Conservation (phyloP, 2,888 invertebrate species). For the Limenitis camilla region DNA sequence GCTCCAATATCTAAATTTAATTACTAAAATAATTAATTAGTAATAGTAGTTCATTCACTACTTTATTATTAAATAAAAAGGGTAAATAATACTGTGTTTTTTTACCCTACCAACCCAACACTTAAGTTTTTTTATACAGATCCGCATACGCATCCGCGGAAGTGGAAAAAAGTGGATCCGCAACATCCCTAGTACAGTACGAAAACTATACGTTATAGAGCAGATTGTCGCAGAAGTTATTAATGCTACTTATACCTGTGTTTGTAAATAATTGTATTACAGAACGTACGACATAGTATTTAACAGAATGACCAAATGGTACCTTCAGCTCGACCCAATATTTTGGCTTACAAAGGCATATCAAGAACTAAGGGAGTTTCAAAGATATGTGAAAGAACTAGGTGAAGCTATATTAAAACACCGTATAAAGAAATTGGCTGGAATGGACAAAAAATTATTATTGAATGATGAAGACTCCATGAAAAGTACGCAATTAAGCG, state of each 20-base stretch:
- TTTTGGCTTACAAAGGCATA: slow-evolving; percentile 40
- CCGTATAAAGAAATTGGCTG: slow-evolving; percentile 32
- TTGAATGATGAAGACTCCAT: slow-evolving; percentile 39
- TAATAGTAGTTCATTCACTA: too few species aligned
- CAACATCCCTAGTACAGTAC: too few species aligned
- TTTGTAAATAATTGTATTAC: slow-evolving; percentile 24
- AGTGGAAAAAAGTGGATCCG: too few species aligned
- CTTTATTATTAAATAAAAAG: too few species aligned
- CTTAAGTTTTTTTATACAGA: too few species aligned
- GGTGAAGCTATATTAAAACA: slow-evolving; percentile 32
- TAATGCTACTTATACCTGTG: too few species aligned
- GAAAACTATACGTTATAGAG: neutral
- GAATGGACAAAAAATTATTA: slow-evolving; percentile 29
- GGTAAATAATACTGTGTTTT: too few species aligned
- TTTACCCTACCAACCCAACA: too few species aligned
- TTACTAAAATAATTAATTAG: too few species aligned
- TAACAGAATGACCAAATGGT: slow-evolving; percentile 59
- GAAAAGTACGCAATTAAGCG: slow-evolving; percentile 44
- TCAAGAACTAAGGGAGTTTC: slow-evolving; percentile 28
- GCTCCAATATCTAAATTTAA: too few species aligned
- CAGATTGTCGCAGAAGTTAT: too few species aligned
- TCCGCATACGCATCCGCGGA: too few species aligned
- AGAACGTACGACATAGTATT: slow-evolving; percentile 50
- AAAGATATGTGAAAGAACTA: slow-evolving; percentile 30
- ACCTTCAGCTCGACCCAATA: slow-evolving; percentile 50